Evolutionary conservation across 2,888 invertebrate species (phyloP).

Genomic region (Agrotis segetum): DNA sequence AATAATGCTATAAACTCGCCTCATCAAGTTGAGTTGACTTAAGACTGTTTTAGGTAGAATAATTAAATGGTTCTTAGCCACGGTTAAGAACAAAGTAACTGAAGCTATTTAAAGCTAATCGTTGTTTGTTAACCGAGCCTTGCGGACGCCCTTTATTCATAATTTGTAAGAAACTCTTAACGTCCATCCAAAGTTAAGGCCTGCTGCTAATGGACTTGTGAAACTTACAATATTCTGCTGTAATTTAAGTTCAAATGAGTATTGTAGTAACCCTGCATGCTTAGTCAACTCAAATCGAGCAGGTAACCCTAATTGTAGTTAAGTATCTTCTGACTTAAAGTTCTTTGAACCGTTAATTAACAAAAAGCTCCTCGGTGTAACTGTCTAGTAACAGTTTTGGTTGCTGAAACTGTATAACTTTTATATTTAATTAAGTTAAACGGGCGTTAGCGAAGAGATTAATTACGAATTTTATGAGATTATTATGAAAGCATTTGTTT

Average conservation of each 20-base stretch:
- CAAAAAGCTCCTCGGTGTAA: constrained; percentile 39
- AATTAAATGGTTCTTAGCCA: constrained; percentile 26
- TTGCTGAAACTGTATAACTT: constrained; percentile 26
- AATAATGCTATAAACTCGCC: background rate
- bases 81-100: constrained; percentile 24
- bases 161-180: constrained; percentile 49
- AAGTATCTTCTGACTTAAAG: constrained; percentile 39
- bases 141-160: constrained; percentile 33
- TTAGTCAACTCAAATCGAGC: constrained; percentile 36
- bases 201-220: constrained; percentile 37
- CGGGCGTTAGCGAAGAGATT: constrained; percentile 37
- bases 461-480: constrained; percentile 3
- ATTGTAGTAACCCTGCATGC: constrained; percentile 37
- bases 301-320: constrained; percentile 48
- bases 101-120: constrained; percentile 40
- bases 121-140: constrained; percentile 36
- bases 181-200: constrained; percentile 37
- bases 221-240: constrained; percentile 35
- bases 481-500: constrained; percentile 19
- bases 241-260: constrained; percentile 47
- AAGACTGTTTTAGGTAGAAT: constrained; percentile 3
- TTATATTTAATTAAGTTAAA: constrained; percentile 38
- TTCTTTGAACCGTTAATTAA: constrained; percentile 61
- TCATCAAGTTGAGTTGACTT: constrained; percentile 11
- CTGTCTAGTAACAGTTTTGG: constrained; percentile 22